Evolutionary conservation across 1,140 invertebrate genomes (phyloP), one percentile per base, ranked within the genome.

Genomic region (Agrilus planipennis): DNA sequence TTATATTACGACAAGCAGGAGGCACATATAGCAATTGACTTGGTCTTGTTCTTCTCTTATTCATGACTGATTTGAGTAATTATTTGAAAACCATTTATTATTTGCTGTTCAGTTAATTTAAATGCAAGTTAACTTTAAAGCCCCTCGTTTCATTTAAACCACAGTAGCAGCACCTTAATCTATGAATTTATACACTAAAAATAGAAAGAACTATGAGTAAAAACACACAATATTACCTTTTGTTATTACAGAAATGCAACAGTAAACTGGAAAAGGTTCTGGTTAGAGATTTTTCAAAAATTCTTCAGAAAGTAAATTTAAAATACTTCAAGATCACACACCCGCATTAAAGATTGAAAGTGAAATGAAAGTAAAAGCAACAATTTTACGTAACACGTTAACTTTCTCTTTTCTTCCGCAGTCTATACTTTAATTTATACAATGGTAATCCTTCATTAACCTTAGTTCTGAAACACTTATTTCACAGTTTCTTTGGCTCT

Each of bases 1-100:
- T 30, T 20, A 18, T 39, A n/a, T 28, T 29, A 10, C 55, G 50
- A 46, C 56, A 54, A n/a, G 55, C 55, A 18, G 55, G 55, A 18
- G 55, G 55, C 34, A 58, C 42, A 42, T 58, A 58, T 10, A 39
- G 31, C 22, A 14, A 30, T 20, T 39, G 38, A 1, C 25, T 12
- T n/a, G 38, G 38, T 30, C 38, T 29, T 18, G 17, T 19, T 39
- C 12, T 39, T 21, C 18, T 39, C 16, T 20, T 29, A 6, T 25
- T n/a, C n/a, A 4, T 39, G 25, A 17, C 27, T 14, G 17, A 19
- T 10, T 19, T 29, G 11, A n/a, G 6, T 25, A 11, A 21, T 18
- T 36, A 12, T 9, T 21, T 36, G 19, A 18, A 22, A n/a, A n/a
- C 14, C 14, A 22, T 18, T 36, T 14, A 36, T 36, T 36, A 4